Percentiles rank a stretch among this genome's conserved stretches.
phyloP scores from a whole-genome alignment of 2,888 invertebrate species.

The Dolichomitus sp. region DNA sequence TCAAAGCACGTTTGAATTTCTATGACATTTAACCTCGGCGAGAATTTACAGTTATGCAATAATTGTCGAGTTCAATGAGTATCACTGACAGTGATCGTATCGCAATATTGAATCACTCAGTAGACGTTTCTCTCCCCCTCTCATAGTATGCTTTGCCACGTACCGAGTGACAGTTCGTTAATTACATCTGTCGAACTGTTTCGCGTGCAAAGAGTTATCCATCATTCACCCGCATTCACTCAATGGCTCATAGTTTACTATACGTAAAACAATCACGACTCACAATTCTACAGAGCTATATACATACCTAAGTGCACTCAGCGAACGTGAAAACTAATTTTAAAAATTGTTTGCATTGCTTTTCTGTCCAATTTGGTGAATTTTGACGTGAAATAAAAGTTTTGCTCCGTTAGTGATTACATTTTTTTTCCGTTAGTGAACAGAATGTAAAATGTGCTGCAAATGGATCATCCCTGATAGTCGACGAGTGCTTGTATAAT shows the following conservation, averaged over 20 bases:
- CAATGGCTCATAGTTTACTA: not conserved
- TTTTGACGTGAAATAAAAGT: not conserved
- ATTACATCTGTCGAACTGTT: slow-evolving; percentile 29
- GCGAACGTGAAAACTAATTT: not conserved
- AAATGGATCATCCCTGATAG: not conserved
- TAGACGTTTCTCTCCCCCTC: not conserved
- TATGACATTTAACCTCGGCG: slow-evolving; percentile 15
- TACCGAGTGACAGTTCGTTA: slow-evolving; percentile 34
- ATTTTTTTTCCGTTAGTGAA: not conserved
- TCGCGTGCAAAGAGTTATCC: slow-evolving; percentile 14
- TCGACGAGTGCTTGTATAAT: not conserved
- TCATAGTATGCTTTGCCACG: not conserved
- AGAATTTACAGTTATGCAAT: slow-evolving; percentile 2
- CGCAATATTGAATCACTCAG: not conserved
- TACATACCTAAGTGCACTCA: not conserved
- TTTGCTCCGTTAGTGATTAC: not conserved
- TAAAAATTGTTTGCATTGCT: not conserved
- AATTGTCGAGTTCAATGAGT: slow-evolving; percentile 2
- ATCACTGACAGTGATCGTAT: slow-evolving; percentile 17
- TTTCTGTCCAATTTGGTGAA: not conserved
- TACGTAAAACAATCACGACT: slow-evolving; percentile 6
- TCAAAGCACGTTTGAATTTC: not conserved
- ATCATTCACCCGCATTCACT: not conserved
- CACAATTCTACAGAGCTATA: not conserved
- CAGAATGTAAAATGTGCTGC: not conserved